Evolutionary conservation across 2,888 invertebrate species (phyloP).

Genomic region (Drosophila longiperda): DNA sequence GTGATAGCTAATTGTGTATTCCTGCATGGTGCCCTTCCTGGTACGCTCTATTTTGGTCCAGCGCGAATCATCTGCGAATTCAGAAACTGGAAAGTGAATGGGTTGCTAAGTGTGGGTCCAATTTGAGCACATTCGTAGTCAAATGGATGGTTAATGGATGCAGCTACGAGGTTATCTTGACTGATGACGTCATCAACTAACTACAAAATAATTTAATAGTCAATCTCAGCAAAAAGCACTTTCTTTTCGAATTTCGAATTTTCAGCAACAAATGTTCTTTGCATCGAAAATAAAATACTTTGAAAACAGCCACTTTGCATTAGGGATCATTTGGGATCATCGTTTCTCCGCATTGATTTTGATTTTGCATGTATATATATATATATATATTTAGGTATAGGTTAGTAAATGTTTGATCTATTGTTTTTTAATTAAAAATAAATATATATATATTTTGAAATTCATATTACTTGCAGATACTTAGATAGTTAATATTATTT

Average conservation of each 20-base stretch:
- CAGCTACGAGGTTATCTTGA: conserved; percentile 4
- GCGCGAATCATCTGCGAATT: conserved; percentile 90
- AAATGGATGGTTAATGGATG: conserved; percentile 10
- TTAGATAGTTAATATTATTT: background rate
- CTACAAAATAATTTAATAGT: conserved; percentile 2
- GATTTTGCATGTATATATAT: conserved; percentile 4
- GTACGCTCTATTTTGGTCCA: conserved; percentile 95
- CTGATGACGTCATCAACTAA: background rate
- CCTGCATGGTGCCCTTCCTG: conserved; percentile 93
- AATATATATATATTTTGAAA: background rate
- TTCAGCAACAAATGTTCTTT: background rate
- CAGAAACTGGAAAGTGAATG: conserved; percentile 1
- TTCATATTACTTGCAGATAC: conserved; percentile 1
- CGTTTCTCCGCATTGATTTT: background rate
- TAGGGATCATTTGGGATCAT: background rate
- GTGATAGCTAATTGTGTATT: conserved; percentile 95
- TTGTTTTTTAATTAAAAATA: background rate
- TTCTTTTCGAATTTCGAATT: background rate
- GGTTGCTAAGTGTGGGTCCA: conserved; percentile 24
- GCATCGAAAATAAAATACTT: background rate
- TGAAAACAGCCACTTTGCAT: conserved; percentile 5
- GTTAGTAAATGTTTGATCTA: background rate
- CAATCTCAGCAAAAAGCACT: conserved; percentile 9
- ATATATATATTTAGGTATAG: background rate
- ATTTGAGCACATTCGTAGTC: conserved; percentile 6